These are phyloP conservation scores for Hemichromis elongatus DNA, from an alignment of 2,113 vertebrate species.

Conservation along the genomic window DNA sequence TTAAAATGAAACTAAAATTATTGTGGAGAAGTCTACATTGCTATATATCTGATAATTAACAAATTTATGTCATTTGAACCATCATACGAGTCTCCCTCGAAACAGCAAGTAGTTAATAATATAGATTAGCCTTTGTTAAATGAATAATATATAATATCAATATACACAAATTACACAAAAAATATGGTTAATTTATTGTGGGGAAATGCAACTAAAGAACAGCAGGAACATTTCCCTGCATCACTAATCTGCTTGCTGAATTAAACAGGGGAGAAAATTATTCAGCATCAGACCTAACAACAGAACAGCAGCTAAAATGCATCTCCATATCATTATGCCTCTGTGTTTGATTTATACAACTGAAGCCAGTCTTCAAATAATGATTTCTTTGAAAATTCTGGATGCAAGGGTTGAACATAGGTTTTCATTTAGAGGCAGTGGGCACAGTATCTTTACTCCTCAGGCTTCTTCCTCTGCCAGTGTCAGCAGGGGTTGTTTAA, in stretches of 20 bases:
- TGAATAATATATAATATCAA: not conserved
- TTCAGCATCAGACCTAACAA: not conserved
- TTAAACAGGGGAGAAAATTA: not conserved
- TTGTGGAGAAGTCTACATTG: not conserved
- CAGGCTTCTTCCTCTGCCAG: conserved; percentile 20
- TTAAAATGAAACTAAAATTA: not conserved
- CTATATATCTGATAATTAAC: not conserved
- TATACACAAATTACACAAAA: not conserved
- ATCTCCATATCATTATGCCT: conserved; percentile 19
- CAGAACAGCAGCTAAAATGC: not conserved
- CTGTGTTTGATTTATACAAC: conserved; percentile 12
- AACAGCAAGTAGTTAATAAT: not conserved
- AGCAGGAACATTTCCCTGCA: not conserved
- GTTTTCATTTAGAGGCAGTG: conserved; percentile 17
- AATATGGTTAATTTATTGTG: not conserved
- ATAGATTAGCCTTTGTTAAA: not conserved
- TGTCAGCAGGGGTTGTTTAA: conserved; percentile 48
- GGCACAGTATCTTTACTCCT: conserved; percentile 39
- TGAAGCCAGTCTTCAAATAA: conserved; percentile 10
- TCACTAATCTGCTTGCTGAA: not conserved
- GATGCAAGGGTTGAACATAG: not conserved
- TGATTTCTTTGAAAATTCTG: conserved; percentile 4
- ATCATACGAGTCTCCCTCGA: not conserved
- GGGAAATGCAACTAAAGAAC: not conserved
- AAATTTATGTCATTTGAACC: not conserved